phyloP scores from a whole-genome alignment of 2,888 invertebrate species.

The Aleiodes testaceus region DNA sequence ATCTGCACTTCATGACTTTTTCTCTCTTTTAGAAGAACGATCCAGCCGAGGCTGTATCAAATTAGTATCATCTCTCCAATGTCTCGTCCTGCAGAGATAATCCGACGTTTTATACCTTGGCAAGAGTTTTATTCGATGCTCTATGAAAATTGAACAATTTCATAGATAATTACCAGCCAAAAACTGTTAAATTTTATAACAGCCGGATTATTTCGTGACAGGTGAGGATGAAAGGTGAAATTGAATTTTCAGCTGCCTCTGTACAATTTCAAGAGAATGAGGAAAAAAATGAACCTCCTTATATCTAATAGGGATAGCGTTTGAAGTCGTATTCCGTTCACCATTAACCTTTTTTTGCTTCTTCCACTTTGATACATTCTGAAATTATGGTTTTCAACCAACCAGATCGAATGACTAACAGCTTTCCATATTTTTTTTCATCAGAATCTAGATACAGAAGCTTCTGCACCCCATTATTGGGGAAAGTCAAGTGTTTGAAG shows the following conservation, averaged over 20 bases:
- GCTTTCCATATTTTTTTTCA: conserved; percentile 29
- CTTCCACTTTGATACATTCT: conserved; percentile 63
- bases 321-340: conserved; percentile 69
- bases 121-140: too few species aligned
- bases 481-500: conserved; percentile 7
- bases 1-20: too few species aligned
- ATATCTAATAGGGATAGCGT: conserved; percentile 65
- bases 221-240: background rate
- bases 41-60: conserved; percentile 32
- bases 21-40: too few species aligned
- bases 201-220: too few species aligned
- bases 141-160: background rate
- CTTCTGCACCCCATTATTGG: conserved; percentile 17
- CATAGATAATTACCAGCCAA: background rate
- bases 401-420: conserved; percentile 57
- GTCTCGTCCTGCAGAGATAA: conserved; percentile 65
- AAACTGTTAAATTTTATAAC: conserved; percentile 12
- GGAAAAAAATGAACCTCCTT: conserved; percentile 53
- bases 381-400: conserved; percentile 56
- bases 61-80: conserved; percentile 71
- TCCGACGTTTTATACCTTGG: conserved; percentile 48
- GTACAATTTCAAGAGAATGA: conserved; percentile 44
- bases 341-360: conserved; percentile 64
- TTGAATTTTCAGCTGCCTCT: background rate
- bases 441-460: conserved; percentile 25